Conservation (phyloP, 2,888 invertebrate species). For the Helobdella robusta region DNA sequence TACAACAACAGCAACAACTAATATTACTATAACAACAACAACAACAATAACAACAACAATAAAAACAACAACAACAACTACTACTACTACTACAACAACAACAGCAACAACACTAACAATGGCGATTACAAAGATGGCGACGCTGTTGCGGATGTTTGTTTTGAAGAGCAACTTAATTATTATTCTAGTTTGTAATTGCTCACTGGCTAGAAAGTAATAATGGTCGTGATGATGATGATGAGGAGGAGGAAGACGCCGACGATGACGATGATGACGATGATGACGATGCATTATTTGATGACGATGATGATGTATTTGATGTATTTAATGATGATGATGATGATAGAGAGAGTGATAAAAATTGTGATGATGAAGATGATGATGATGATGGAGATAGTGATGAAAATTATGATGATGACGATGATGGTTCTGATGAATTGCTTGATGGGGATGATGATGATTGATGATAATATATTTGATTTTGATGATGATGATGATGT, state of each 20-base stretch:
- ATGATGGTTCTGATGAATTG: not conserved
- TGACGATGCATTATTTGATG: not conserved
- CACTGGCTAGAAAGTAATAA: too few relatives aligned
- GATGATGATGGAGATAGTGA: not conserved
- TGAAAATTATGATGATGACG: not conserved
- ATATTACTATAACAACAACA: too few relatives aligned
- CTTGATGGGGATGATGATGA: not conserved
- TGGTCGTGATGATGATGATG: not conserved
- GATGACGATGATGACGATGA: not conserved
- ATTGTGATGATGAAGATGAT: not conserved
- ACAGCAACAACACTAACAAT: too few relatives aligned
- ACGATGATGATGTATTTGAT: not conserved
- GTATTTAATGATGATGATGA: not conserved
- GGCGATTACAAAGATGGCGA: too few relatives aligned
- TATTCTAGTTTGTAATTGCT: too few relatives aligned
- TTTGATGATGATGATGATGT: not conserved
- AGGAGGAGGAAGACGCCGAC: not conserved
- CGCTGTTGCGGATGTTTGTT: too few relatives aligned
- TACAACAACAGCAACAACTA: too few relatives aligned
- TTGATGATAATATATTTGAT: not conserved
- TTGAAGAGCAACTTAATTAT: too few relatives aligned
- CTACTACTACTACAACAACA: too few relatives aligned
- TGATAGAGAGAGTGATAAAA: not conserved
- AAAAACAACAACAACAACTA: too few relatives aligned
- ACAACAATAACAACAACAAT: too few relatives aligned